phyloP scores from a whole-genome alignment of 2,888 invertebrate genomes.

The Hyppa rectilinea region DNA sequence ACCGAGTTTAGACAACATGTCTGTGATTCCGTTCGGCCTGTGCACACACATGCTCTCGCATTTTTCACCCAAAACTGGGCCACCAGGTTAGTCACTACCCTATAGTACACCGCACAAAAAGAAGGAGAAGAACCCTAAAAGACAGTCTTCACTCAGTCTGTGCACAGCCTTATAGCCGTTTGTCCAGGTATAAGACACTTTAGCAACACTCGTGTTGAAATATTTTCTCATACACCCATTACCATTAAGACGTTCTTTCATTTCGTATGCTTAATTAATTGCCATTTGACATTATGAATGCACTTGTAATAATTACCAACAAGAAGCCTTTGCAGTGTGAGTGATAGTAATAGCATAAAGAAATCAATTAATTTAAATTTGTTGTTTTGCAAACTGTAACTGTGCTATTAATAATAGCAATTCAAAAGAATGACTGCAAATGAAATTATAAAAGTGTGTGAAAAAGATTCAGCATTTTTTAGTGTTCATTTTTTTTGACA shows the following conservation, averaged over 20 bases:
- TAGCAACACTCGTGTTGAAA: constrained; percentile 16
- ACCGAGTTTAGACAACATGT: background rate
- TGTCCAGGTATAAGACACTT: background rate
- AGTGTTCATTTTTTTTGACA: too few species aligned
- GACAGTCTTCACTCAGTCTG: too few species aligned
- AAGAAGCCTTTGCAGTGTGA: constrained; percentile 4
- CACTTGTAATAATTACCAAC: background rate
- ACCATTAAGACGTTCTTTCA: background rate
- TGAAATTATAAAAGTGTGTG: too few species aligned
- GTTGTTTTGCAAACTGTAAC: constrained; percentile 1
- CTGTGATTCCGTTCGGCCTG: background rate
- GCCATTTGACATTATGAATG: constrained; percentile 28
- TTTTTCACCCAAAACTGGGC: background rate
- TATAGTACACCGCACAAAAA: too few species aligned
- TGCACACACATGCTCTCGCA: background rate
- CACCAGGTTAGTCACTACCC: too few species aligned
- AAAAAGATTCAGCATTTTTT: too few species aligned
- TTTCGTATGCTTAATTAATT: constrained; percentile 10
- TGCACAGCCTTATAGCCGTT: background rate
- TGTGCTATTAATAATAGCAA: background rate
- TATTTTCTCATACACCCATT: constrained; percentile 9
- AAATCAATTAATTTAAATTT: constrained; percentile 18
- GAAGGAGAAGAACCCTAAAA: too few species aligned
- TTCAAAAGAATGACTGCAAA: background rate
- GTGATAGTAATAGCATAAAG: background rate